These are phyloP conservation scores for Drosophila kohkoa DNA, from an alignment of 1,140 invertebrate species.

Conservation along the genomic window DNA sequence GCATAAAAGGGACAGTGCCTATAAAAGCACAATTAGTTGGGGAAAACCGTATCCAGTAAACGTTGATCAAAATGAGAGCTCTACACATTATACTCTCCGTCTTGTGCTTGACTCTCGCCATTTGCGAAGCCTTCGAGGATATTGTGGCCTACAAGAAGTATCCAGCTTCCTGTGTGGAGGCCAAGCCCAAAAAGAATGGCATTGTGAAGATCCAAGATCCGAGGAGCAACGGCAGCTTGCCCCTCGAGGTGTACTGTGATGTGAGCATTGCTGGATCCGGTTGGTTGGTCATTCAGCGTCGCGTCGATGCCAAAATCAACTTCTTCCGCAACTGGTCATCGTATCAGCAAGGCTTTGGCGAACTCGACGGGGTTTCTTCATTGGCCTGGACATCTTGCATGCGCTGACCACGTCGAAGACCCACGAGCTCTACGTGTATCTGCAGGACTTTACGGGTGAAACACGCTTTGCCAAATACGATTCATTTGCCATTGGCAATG, in stretches of 20 bases:
- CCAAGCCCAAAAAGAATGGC: slow-evolving; percentile 48
- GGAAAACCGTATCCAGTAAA: neutral
- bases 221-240: slow-evolving; percentile 9
- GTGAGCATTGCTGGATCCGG: slow-evolving; percentile 29
- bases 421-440: slow-evolving; percentile 42
- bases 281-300: slow-evolving; percentile 49
- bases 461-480: slow-evolving; percentile 31
- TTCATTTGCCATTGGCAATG: slow-evolving; percentile 40
- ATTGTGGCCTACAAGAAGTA: slow-evolving; percentile 30
- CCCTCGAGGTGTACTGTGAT: slow-evolving; percentile 45
- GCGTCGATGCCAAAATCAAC: slow-evolving; percentile 36
- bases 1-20: slow-evolving; percentile 11
- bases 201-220: slow-evolving; percentile 34
- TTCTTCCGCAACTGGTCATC: slow-evolving; percentile 47
- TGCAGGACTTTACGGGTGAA: slow-evolving; percentile 39
- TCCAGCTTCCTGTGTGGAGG: slow-evolving; percentile 30
- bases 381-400: slow-evolving; percentile 35
- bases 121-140: neutral
- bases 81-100: neutral
- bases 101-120: slow-evolving; percentile 20
- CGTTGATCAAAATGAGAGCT: slow-evolving; percentile 13
- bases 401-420: slow-evolving; percentile 3
- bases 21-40: slow-evolving; percentile 9
- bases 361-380: slow-evolving; percentile 36
- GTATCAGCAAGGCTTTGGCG: slow-evolving; percentile 45